These are phyloP conservation scores for Pagetopsis macropterus DNA, from an alignment of 2,797 vertebrate species.

Conservation along the genomic window DNA sequence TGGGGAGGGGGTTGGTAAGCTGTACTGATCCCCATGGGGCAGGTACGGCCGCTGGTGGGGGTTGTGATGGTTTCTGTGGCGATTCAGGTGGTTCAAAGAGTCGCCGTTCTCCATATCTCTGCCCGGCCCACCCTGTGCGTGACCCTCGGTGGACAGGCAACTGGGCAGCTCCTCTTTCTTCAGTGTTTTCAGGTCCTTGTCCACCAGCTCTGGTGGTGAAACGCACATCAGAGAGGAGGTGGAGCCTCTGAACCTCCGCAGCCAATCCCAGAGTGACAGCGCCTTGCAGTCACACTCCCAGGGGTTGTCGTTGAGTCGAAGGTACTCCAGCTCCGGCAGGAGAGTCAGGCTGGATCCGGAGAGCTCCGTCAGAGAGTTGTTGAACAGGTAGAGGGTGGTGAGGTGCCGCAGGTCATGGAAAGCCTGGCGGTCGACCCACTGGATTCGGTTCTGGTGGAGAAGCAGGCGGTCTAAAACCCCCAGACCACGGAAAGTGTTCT, in stretches of 20 bases:
- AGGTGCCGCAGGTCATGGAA: slow-evolving; percentile 95
- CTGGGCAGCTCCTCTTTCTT: slow-evolving; percentile 89
- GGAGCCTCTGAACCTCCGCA: slow-evolving; percentile 92
- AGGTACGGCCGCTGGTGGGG: slow-evolving; percentile 82
- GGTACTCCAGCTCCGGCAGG: slow-evolving; percentile 92
- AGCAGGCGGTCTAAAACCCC: slow-evolving; percentile 93
- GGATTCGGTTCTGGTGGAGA: slow-evolving; percentile 94
- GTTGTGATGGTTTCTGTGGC: slow-evolving; percentile 78
- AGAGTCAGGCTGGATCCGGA: slow-evolving; percentile 89
- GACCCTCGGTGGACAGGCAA: slow-evolving; percentile 76
- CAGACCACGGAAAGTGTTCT: slow-evolving; percentile 94
- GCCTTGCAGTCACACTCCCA: slow-evolving; percentile 96
- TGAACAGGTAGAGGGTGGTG: slow-evolving; percentile 96
- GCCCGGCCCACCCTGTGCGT: slow-evolving; percentile 24
- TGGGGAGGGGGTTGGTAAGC: slow-evolving; percentile 78
- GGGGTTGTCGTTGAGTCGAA: slow-evolving; percentile 95
- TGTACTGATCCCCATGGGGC: slow-evolving; percentile 79
- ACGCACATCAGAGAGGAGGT: slow-evolving; percentile 88
- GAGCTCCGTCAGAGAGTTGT: slow-evolving; percentile 93
- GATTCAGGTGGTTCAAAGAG: slow-evolving; percentile 86
- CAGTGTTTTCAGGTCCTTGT: slow-evolving; percentile 90
- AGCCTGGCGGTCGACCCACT: slow-evolving; percentile 92
- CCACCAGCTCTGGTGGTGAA: slow-evolving; percentile 82
- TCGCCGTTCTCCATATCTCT: slow-evolving; percentile 74
- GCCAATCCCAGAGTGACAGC: slow-evolving; percentile 95